phyloP scores from a whole-genome alignment of 1,140 invertebrate genomes.

The Babylonia areolata region DNA sequence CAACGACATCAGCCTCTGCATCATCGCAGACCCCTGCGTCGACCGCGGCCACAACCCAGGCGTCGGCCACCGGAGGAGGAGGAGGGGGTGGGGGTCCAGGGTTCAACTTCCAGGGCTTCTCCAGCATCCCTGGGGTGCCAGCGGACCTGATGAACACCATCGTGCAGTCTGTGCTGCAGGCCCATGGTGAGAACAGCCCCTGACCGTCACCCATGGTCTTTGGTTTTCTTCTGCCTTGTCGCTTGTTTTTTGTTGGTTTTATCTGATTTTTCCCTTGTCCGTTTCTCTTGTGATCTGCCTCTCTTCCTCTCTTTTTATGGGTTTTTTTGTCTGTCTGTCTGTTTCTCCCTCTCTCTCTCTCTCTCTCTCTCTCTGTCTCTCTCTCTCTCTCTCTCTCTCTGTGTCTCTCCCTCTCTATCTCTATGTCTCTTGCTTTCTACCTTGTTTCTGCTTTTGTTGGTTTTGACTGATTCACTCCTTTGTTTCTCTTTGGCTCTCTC shows the following conservation, averaged over 20 bases:
- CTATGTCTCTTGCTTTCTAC: background rate
- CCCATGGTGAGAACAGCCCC: constrained; percentile 41
- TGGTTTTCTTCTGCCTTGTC: background rate
- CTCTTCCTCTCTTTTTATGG: no score
- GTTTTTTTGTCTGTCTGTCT: no score
- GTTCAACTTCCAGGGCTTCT: constrained; percentile 1
- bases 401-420: background rate
- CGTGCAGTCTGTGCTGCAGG: constrained; percentile 79
- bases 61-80: background rate
- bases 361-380: background rate
- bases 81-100: background rate
- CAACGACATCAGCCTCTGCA: constrained; percentile 4
- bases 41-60: background rate
- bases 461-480: background rate
- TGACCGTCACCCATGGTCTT: background rate
- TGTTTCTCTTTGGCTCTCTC: background rate
- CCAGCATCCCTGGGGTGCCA: constrained; percentile 47
- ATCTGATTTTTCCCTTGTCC: no score
- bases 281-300: no score
- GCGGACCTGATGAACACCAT: constrained; percentile 80
- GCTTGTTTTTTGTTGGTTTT: no score
- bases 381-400: background rate
- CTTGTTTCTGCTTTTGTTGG: background rate
- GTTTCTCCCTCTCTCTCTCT: background rate
- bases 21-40: background rate